Percentiles rank a stretch among this genome's conserved stretches.
Evolutionary conservation across 1,140 invertebrate genomes (phyloP).

Genomic region (Agrilus planipennis): DNA sequence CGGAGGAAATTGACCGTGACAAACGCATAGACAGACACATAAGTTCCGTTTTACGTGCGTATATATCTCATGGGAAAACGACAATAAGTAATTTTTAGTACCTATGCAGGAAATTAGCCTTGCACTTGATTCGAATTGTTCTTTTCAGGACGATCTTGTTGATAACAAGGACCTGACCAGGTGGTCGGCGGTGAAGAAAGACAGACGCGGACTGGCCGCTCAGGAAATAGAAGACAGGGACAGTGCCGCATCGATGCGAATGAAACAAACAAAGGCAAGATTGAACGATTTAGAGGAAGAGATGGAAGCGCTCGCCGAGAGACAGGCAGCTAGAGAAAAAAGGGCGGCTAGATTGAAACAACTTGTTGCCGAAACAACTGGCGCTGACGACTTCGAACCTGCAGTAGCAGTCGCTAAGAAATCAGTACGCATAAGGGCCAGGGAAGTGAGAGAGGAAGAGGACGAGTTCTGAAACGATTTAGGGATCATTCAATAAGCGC

Average conservation of each 20-base stretch:
- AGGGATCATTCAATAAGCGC: neutral
- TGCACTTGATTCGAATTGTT: too few species aligned
- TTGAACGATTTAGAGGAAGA: constrained; percentile 48
- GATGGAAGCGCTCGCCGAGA: constrained; percentile 43
- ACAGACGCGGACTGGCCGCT: constrained; percentile 33
- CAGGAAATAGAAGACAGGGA: constrained; percentile 16
- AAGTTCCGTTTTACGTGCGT: too few species aligned
- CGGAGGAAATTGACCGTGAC: too few species aligned
- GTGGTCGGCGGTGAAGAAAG: constrained; percentile 40
- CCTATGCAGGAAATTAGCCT: too few species aligned
- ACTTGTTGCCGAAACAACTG: constrained; percentile 40
- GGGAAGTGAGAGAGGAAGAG: constrained; percentile 2
- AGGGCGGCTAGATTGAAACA: constrained; percentile 42
- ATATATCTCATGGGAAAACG: too few species aligned
- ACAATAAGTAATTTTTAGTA: too few species aligned
- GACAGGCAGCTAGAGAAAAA: constrained; percentile 43
- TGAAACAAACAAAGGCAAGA: constrained; percentile 37
- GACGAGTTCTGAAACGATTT: neutral
- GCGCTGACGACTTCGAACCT: constrained; percentile 15
- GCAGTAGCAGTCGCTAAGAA: neutral
- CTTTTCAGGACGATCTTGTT: constrained; percentile 20
- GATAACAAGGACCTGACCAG: constrained; percentile 34
- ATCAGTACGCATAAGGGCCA: constrained; percentile 1
- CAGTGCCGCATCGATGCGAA: constrained; percentile 23
- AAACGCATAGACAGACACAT: too few species aligned